Evolutionary conservation across 2,113 vertebrate genomes (phyloP), one percentile per base, ranked within the genome.

Genomic region (Ptychochromis oligacanthus): DNA sequence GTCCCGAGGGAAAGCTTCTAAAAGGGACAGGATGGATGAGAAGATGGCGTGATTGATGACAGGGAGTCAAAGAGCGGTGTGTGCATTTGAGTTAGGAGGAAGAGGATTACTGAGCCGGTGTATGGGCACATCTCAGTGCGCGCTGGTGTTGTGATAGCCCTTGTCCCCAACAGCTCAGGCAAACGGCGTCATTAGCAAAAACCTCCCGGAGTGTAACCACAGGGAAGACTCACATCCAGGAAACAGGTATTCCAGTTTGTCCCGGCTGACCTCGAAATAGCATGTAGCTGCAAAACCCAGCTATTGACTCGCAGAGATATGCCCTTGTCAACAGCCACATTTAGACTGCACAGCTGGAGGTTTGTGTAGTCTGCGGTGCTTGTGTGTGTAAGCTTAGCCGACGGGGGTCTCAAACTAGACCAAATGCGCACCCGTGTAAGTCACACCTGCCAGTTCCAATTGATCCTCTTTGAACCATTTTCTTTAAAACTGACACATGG

Each of bases 391-490:
- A 64, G 74, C 72, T 81, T 82, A 72, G 77, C 89, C 72, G 6
- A 83, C 52, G 13, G 90, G 82, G 74, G 80, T 91, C 75, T 62
- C 61, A 56, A 64, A 26, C 20, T n/a, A 75, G 79, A 79, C 76
- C 76, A 62, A 56, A 57, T 40, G 64, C 77, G 36, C 80, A 76
- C 70, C 77, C n/a, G 46, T 72, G 49, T 46, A 70, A 83, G 85
- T 85, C 81, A 88, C 84, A 89, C 90, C 86, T 93, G 91, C 90
- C 91, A 91, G 60, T 76, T 91, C 76, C 85, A 84, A 88, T 82
- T 89, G 83, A 91, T 92, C 86, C 58, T 70, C 59, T 82, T 86
- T 91, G 74, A 91, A 85, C 84, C 38, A 74, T 87, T 75, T 61
- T 80, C 75, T 82, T 70, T 87, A 80, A 87, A 92, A 90, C n/a